Base-by-base conservation (phyloP, 64 coral and sea anemone genomes). In the Anthopleura sola region DNA sequence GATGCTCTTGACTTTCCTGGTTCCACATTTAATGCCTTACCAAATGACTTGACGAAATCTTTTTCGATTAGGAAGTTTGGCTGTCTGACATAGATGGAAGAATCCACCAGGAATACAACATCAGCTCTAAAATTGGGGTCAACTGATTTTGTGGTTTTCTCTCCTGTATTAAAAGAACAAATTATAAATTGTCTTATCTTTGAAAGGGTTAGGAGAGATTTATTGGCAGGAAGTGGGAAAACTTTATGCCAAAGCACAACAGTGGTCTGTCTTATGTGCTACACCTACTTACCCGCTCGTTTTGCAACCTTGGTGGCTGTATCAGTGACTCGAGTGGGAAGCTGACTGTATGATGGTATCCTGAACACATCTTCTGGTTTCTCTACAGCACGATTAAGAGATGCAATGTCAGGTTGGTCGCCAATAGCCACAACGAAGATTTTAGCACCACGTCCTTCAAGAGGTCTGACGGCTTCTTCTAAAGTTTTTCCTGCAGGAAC, bases 1-100 rank as follows among this genome's bases (percentile, higher is more conserved):
- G 90, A 87, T 64, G 86, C 90, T 40, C 90, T 82, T 17, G 93
- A 91, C 33, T 82, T 56, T 26, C 60, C 76, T 36, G 86, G 77
- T 33, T 86, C 87, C 15, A 95, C 31, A 48, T 89, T 80, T 16
- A 95, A 85, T n/a, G 56, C 81, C 32, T 90, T 81, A 89, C 83
- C 82, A 79, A 95, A 76, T 16, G 93, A 95, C 82, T 95, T 95
- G 38, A 95, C 55, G 68, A 95, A 89, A 36, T 85, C 75, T 50
- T 95, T 92, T 85, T 95, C 86, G 0, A 47, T 57, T 81, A 84
- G 80, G 68, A 86, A 77, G n/a, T 92, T 86, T 21, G 66, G 68
- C 76, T 75, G 60, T 31, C 39, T 95, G 49, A 95, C 90, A 20
- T 78, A 86, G 16, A 80, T 86, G 4, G 93, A 88, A 37, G 81